A percentile compares a stretch with the other conserved stretches of the same genome.
phyloP scores from a whole-genome alignment of 2,888 invertebrate genomes.

The Drosophila meridionalis region DNA sequence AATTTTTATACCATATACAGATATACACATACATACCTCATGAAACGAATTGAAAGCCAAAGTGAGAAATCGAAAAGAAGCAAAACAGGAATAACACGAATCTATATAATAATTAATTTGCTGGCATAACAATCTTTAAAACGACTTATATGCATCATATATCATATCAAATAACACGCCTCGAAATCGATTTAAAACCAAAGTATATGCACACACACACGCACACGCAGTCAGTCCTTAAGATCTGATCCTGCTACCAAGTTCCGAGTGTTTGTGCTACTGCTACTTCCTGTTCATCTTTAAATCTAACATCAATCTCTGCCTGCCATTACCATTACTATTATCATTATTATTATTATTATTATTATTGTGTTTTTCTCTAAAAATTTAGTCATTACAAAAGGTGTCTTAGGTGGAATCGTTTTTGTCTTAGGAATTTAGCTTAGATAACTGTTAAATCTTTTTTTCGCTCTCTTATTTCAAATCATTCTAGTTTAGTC shows the following conservation, averaged over 20 bases:
- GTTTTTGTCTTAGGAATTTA: constrained; percentile 80
- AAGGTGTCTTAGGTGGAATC: constrained; percentile 80
- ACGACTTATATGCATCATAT: constrained; percentile 42
- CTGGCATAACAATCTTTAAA: constrained; percentile 63
- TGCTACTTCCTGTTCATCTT: constrained; percentile 9
- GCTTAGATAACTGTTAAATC: constrained; percentile 72
- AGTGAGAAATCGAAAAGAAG: constrained; percentile 26
- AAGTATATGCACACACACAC: constrained; percentile 47
- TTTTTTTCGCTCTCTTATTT: constrained; percentile 62
- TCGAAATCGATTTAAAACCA: constrained; percentile 20
- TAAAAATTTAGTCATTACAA: constrained; percentile 77
- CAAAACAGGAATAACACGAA: constrained; percentile 18
- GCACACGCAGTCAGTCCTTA: constrained; percentile 10
- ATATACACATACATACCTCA: constrained; percentile 52
- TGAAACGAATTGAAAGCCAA: constrained; percentile 43
- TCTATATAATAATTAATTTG: constrained; percentile 41
- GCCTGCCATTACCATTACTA: constrained; percentile 19
- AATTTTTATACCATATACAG: constrained; percentile 61
- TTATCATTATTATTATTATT: constrained; percentile 11
- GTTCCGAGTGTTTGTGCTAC: constrained; percentile 20
- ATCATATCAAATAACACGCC: constrained; percentile 32
- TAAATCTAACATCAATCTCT: constrained; percentile 38
- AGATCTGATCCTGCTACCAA: constrained; percentile 16
- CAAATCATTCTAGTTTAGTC: constrained; percentile 76
- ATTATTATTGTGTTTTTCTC: constrained; percentile 38